Percentiles rank a stretch among this genome's conserved stretches.
phyloP scores from a whole-genome alignment of 2,888 invertebrate species.

The Apamea anceps region DNA sequence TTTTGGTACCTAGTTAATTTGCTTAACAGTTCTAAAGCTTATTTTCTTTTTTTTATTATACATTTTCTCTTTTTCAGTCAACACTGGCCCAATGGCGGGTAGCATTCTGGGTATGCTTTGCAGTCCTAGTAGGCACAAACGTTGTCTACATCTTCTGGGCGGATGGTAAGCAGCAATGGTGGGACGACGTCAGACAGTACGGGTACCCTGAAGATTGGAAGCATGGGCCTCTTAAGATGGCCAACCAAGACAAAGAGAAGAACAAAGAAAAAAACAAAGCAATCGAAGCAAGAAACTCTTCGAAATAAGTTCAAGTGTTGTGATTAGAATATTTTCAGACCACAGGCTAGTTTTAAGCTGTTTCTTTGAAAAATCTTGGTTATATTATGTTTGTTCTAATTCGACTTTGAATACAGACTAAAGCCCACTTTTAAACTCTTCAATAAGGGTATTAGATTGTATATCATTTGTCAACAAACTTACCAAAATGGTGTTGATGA shows the following conservation, averaged over 20 bases:
- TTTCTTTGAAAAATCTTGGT: background rate
- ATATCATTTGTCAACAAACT: background rate
- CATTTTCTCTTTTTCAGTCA: constrained; percentile 87
- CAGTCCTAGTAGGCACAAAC: constrained; percentile 91
- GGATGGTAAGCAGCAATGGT: constrained; percentile 93
- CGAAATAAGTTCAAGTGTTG: constrained; percentile 45
- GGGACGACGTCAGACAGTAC: constrained; percentile 92
- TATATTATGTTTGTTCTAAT: background rate
- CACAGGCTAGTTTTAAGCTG: constrained; percentile 1
- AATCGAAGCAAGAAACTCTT: constrained; percentile 74
- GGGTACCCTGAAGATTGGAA: constrained; percentile 86
- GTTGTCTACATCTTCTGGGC: constrained; percentile 92
- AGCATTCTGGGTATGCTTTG: constrained; percentile 94
- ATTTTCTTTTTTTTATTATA: background rate
- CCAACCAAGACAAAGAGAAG: constrained; percentile 81
- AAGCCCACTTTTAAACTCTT: background rate
- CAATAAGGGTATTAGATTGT: background rate
- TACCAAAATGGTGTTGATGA: background rate
- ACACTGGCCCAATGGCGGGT: constrained; percentile 92
- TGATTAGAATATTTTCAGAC: constrained; percentile 16
- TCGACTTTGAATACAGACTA: background rate
- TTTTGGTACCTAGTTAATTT: background rate
- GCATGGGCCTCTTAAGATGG: constrained; percentile 81
- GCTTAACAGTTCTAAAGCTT: background rate
- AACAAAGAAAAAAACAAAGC: constrained; percentile 84